phyloP scores from a whole-genome alignment of 2,113 vertebrate species.

The Puntigrus tetrazona region DNA sequence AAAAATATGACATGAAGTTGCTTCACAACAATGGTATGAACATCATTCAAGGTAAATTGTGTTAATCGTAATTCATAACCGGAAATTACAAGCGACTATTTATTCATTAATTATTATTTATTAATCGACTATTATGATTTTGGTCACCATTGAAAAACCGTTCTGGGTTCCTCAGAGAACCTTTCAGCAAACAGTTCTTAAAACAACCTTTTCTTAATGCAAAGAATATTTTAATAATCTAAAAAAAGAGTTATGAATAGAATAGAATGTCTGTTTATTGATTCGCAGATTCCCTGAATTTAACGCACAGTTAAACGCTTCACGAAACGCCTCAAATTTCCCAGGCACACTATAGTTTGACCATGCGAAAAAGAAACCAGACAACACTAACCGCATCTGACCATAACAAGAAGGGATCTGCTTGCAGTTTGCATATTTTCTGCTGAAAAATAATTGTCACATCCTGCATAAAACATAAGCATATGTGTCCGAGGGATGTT shows the following conservation, averaged over 20 bases:
- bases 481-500: constrained; percentile 36
- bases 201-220: too few relatives aligned
- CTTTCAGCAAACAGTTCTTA: too few relatives aligned
- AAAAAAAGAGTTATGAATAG: too few relatives aligned
- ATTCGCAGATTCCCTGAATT: neutral
- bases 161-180: neutral
- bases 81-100: too few relatives aligned
- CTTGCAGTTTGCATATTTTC: neutral
- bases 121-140: too few relatives aligned
- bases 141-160: neutral
- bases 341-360: neutral
- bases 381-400: constrained; percentile 12
- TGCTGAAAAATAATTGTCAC: constrained; percentile 30
- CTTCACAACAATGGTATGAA: too few relatives aligned
- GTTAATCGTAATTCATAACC: too few relatives aligned
- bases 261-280: neutral
- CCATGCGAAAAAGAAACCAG: neutral
- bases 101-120: too few relatives aligned
- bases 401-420: constrained; percentile 27
- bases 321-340: neutral
- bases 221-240: too few relatives aligned
- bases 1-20: too few relatives aligned
- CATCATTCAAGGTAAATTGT: too few relatives aligned
- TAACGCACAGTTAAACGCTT: neutral
- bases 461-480: constrained; percentile 19